Evolutionary conservation across 2,113 vertebrate genomes (phyloP).

Genomic region (Thryonomys swinderianus): DNA sequence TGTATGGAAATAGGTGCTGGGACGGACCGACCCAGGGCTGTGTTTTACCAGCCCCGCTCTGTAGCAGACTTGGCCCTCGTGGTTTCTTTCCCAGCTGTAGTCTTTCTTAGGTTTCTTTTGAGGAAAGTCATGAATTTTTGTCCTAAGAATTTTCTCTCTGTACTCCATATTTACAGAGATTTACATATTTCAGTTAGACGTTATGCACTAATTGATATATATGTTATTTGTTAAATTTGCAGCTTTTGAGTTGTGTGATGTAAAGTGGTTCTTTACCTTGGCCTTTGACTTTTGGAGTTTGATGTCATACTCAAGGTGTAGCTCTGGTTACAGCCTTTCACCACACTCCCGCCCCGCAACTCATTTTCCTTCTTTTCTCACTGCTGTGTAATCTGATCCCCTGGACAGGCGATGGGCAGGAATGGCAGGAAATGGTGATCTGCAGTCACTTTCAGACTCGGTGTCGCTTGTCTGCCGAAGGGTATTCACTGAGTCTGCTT

Average conservation of each 20-base stretch:
- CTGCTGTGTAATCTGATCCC: not conserved
- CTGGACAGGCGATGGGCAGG: not conserved
- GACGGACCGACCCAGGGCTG: not conserved
- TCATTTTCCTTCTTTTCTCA: not conserved
- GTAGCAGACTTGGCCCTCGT: not conserved
- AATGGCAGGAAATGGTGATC: not conserved
- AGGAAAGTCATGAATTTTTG: constrained; percentile 15
- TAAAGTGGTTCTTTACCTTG: not conserved
- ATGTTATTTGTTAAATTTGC: not conserved
- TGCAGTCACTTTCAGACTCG: not conserved
- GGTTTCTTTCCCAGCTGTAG: constrained; percentile 7
- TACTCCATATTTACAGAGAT: not conserved
- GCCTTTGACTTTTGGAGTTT: not conserved
- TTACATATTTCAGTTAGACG: constrained; percentile 13
- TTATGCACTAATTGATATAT: not conserved
- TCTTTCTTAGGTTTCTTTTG: not conserved
- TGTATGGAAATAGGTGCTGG: constrained; percentile 7
- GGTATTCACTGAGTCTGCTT: not conserved
- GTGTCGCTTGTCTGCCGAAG: not conserved
- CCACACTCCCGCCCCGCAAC: not conserved
- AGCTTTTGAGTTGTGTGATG: not conserved
- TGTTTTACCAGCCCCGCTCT: not conserved
- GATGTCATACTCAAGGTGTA: not conserved
- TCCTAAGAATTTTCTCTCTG: constrained; percentile 8
- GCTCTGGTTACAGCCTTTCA: not conserved